Conservation (phyloP, 92 coral and sea anemone genomes). For the Isaurus tuberculatus region DNA sequence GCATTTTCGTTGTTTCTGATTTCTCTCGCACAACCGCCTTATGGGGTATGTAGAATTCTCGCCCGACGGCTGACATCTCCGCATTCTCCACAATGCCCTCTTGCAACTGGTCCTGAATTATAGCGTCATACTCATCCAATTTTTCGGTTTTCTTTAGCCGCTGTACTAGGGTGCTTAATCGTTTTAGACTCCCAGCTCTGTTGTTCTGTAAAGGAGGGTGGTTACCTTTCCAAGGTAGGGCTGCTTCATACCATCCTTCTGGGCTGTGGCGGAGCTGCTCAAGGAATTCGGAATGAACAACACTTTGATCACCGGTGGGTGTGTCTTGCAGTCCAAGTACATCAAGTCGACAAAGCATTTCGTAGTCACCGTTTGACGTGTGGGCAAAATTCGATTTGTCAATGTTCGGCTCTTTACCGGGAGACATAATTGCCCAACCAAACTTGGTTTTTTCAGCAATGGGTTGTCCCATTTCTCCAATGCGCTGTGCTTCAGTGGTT, state of each 20-base stretch:
- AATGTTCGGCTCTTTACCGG: conserved; percentile 63
- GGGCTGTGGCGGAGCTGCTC: conserved; percentile 71
- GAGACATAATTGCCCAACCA: conserved; percentile 71
- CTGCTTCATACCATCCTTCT: conserved; percentile 70
- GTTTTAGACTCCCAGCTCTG: conserved; percentile 56
- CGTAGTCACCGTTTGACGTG: conserved; percentile 56
- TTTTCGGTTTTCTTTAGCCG: conserved; percentile 60
- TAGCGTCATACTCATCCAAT: conserved; percentile 54
- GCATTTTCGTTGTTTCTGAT: conserved; percentile 67
- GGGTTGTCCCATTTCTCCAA: conserved; percentile 61
- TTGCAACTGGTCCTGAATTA: conserved; percentile 57
- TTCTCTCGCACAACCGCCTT: conserved; percentile 68
- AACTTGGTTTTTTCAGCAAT: conserved; percentile 61
- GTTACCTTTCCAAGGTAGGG: conserved; percentile 68
- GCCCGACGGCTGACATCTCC: conserved; percentile 63
- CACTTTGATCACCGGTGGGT: conserved; percentile 60
- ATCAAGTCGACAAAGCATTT: conserved; percentile 68
- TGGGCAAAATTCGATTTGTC: conserved; percentile 62
- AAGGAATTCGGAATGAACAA: conserved; percentile 61
- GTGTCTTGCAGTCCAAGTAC: conserved; percentile 66
- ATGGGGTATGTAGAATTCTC: conserved; percentile 71
- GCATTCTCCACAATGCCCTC: conserved; percentile 67
- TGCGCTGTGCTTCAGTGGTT: conserved; percentile 58
- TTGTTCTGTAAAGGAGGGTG: conserved; percentile 59
- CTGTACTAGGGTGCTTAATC: conserved; percentile 51